Evolutionary conservation across 2,888 invertebrate species (phyloP).

Genomic region (Cheilosia scutellata): DNA sequence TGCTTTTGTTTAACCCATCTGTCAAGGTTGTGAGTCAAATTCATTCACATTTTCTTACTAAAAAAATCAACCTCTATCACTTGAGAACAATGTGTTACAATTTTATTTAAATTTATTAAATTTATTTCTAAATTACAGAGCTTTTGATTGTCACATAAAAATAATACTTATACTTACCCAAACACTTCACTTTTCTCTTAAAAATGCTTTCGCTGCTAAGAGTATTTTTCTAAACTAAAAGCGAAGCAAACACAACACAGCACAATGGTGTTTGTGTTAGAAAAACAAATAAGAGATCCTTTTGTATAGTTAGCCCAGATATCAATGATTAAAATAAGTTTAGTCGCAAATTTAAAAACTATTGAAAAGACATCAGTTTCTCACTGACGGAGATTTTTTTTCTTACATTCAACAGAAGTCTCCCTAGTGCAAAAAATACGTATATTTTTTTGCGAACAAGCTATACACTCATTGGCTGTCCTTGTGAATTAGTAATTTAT

Average conservation of each 20-base stretch:
- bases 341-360: constrained; percentile 75
- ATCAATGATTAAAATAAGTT: constrained; percentile 77
- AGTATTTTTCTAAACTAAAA: constrained; percentile 47
- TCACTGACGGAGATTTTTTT: constrained; percentile 5
- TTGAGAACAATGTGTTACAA: background rate
- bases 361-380: constrained; percentile 50
- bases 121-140: constrained; percentile 47
- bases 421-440: background rate
- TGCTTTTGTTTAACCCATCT: background rate
- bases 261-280: constrained; percentile 48
- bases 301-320: constrained; percentile 73
- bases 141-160: constrained; percentile 58
- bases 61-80: background rate
- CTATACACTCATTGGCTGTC: background rate
- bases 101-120: background rate
- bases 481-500: constrained; percentile 35
- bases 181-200: constrained; percentile 60
- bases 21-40: background rate
- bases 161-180: constrained; percentile 35
- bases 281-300: constrained; percentile 54
- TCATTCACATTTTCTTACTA: background rate
- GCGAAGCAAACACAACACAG: constrained; percentile 25
- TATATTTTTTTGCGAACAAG: background rate
- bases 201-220: constrained; percentile 50
- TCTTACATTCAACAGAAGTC: background rate